Evolutionary conservation across 2,888 invertebrate genomes (phyloP).

Genomic region (Falcaria lacertinaria): DNA sequence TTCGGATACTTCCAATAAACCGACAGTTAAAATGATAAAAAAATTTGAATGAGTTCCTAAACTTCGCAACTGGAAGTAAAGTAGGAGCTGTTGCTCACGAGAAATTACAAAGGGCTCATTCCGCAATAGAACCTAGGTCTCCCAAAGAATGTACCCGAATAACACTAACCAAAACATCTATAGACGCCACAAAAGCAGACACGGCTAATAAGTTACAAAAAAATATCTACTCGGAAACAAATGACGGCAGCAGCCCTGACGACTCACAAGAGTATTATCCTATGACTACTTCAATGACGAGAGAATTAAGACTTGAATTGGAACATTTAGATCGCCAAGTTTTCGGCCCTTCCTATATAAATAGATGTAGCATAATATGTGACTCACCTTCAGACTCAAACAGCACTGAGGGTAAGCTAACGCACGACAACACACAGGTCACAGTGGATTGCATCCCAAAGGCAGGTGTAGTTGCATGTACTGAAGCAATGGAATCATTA

Average conservation of each 20-base stretch:
- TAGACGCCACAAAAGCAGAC: constrained; percentile 49
- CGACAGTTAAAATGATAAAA: constrained; percentile 81
- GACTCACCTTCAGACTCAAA: constrained; percentile 69
- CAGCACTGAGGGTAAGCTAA: constrained; percentile 62
- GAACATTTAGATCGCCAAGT: constrained; percentile 92
- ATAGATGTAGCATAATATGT: constrained; percentile 56
- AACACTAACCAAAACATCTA: constrained; percentile 55
- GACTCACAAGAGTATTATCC: constrained; percentile 92
- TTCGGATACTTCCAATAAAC: constrained; percentile 54
- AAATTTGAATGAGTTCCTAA: constrained; percentile 91
- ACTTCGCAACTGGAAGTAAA: constrained; percentile 85
- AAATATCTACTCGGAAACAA: constrained; percentile 48
- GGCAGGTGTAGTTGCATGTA: constrained; percentile 35
- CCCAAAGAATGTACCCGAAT: constrained; percentile 56
- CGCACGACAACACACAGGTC: constrained; percentile 37
- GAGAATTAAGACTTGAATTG: constrained; percentile 88
- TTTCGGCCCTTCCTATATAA: constrained; percentile 80
- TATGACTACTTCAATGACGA: constrained; percentile 92
- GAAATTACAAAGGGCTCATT: constrained; percentile 56
- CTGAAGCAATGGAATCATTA: constrained; percentile 35
- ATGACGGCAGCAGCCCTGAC: constrained; percentile 86
- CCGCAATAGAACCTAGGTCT: constrained; percentile 50
- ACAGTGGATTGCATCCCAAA: constrained; percentile 38
- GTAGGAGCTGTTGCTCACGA: constrained; percentile 36
- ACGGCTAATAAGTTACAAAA: constrained; percentile 44